phyloP scores from a whole-genome alignment of 2,113 vertebrate species.

The Nematolebias whitei region DNA sequence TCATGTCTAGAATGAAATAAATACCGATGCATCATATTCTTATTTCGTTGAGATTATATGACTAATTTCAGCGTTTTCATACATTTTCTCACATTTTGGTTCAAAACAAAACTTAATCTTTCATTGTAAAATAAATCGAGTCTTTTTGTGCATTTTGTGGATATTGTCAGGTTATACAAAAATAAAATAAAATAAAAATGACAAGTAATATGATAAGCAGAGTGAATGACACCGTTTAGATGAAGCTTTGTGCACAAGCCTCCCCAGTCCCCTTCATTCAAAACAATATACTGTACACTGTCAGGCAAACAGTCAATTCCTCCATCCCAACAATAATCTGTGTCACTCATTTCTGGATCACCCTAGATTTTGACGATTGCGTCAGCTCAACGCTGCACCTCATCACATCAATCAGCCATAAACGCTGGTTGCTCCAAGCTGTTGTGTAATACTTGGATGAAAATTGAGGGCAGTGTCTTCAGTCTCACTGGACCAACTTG shows the following conservation, averaged over 20 bases:
- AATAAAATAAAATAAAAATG: conserved; percentile 10
- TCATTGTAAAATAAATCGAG: conserved; percentile 33
- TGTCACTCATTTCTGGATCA: conserved; percentile 17
- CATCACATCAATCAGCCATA: conserved; percentile 54
- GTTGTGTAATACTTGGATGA: conserved; percentile 68
- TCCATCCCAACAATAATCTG: conserved; percentile 6
- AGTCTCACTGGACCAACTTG: conserved; percentile 52
- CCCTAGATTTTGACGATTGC: conserved; percentile 5
- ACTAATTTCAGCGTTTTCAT: too few species aligned
- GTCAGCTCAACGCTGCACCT: conserved; percentile 29
- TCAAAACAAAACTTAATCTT: conserved; percentile 43
- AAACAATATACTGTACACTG: neutral
- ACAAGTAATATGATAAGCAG: neutral
- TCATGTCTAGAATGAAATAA: too few species aligned
- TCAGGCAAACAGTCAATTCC: neutral
- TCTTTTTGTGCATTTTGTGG: conserved; percentile 30
- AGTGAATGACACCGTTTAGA: conserved; percentile 4
- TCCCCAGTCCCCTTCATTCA: neutral
- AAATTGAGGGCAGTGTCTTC: conserved; percentile 52
- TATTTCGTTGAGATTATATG: too few species aligned
- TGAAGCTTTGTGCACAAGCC: conserved; percentile 1
- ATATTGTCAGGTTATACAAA: conserved; percentile 23
- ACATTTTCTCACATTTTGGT: neutral
- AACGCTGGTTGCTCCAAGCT: conserved; percentile 60
- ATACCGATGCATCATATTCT: too few species aligned